Conservation (phyloP, 2,797 vertebrate genomes). For the Novumbra hubbsi region DNA sequence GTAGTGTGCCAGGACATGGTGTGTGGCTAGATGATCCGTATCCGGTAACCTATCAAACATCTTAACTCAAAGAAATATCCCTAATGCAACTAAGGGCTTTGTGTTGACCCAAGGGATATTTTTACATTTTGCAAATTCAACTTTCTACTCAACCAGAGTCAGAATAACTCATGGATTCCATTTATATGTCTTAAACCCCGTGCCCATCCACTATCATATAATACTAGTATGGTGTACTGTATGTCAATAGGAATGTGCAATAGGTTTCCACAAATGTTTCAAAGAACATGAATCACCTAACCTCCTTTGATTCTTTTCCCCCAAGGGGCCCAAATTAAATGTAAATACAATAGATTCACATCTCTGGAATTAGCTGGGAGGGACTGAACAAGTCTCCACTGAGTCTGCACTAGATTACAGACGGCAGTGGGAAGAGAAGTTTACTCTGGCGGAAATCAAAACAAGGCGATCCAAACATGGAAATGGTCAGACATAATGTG, state of each 20-base stretch:
- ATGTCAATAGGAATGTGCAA: neutral
- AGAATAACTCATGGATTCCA: neutral
- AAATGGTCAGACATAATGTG: conserved; percentile 56
- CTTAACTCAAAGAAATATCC: neutral
- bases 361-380: conserved; percentile 6
- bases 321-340: conserved; percentile 1
- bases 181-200: neutral
- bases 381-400: neutral
- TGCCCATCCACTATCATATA: neutral
- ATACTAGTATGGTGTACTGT: neutral
- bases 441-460: conserved; percentile 35
- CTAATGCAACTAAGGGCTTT: neutral
- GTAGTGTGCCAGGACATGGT: neutral
- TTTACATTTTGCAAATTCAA: neutral
- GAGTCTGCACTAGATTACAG: conserved; percentile 21
- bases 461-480: conserved; percentile 56
- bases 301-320: neutral
- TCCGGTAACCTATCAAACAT: neutral
- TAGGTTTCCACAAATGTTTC: neutral
- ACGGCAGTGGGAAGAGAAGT: conserved; percentile 18
- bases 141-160: neutral
- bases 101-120: neutral
- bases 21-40: neutral
- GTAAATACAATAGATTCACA: neutral
- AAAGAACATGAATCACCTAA: neutral